A percentile compares a stretch with the other conserved stretches of the same genome.
Conservation (phyloP, 2,113 vertebrate species). For the Ardeotis arabs region DNA sequence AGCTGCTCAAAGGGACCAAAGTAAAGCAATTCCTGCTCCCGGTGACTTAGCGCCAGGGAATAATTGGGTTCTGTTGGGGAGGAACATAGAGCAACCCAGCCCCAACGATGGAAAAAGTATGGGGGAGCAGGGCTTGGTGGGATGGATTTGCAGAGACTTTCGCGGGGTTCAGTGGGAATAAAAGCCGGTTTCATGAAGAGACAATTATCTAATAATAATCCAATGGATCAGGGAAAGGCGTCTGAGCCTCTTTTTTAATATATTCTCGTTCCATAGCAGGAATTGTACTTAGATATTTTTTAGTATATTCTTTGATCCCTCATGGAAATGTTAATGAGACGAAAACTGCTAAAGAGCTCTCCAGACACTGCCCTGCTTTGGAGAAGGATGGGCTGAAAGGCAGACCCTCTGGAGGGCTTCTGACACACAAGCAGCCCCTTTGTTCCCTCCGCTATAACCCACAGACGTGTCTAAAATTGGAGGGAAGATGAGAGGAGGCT, state of each 20-base stretch:
- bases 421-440: conserved; percentile 85
- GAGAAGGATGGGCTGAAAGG: conserved; percentile 73
- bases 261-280: background rate
- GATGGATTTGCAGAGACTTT: background rate
- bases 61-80: conserved; percentile 58
- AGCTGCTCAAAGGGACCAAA: conserved; percentile 64
- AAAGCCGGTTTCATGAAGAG: conserved; percentile 62
- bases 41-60: conserved; percentile 62
- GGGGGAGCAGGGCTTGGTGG: background rate
- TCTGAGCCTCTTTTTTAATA: background rate
- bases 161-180: background rate
- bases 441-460: conserved; percentile 85
- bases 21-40: conserved; percentile 66
- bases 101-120: background rate
- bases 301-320: conserved; percentile 79
- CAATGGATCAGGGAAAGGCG: conserved; percentile 6
- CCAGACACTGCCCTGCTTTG: conserved; percentile 65
- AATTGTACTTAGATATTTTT: conserved; percentile 53
- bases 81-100: conserved; percentile 16
- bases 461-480: conserved; percentile 79
- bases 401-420: conserved; percentile 83
- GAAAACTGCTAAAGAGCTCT: conserved; percentile 78
- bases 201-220: conserved; percentile 54
- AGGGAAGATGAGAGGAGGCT: conserved; percentile 75
- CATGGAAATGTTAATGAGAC: conserved; percentile 90